phyloP scores from a whole-genome alignment of 2,888 invertebrate species.

The Pediacus dermestoides region DNA sequence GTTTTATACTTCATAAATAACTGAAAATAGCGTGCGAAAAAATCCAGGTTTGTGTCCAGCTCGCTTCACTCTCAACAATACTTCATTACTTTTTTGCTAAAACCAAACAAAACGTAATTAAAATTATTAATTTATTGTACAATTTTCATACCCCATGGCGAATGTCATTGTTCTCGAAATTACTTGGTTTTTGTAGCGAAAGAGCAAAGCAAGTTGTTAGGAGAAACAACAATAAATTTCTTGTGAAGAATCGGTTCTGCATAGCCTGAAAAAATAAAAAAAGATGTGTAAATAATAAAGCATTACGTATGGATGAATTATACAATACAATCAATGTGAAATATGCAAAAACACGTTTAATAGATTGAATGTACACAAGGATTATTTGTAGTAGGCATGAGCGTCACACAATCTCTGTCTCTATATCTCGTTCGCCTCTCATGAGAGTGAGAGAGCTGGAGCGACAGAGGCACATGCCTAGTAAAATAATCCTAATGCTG shows the following conservation, averaged over 20 bases:
- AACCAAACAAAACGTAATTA: constrained; percentile 1
- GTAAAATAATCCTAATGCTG: too few species aligned
- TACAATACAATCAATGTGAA: too few species aligned
- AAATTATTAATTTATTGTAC: neutral
- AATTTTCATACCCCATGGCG: constrained; percentile 11
- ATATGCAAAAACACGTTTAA: too few species aligned
- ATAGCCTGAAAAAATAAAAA: constrained; percentile 30
- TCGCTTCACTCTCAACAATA: constrained; percentile 19
- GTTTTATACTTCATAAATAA: constrained; percentile 38
- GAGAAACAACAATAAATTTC: constrained; percentile 28
- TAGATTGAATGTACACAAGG: too few species aligned
- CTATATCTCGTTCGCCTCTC: too few species aligned
- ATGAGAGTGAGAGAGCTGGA: too few species aligned
- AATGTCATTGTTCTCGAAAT: constrained; percentile 1
- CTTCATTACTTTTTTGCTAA: constrained; percentile 7
- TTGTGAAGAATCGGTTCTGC: constrained; percentile 27
- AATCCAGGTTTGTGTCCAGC: constrained; percentile 38
- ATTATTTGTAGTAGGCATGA: too few species aligned
- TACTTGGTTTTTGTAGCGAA: constrained; percentile 20
- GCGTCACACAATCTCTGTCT: too few species aligned
- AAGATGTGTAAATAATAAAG: too few species aligned
- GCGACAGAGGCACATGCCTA: too few species aligned
- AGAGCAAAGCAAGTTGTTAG: constrained; percentile 27
- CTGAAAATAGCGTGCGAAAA: constrained; percentile 40
- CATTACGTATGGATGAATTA: too few species aligned